phyloP scores from a whole-genome alignment of 2,888 invertebrate species.

The Dichetophora obliterata region DNA sequence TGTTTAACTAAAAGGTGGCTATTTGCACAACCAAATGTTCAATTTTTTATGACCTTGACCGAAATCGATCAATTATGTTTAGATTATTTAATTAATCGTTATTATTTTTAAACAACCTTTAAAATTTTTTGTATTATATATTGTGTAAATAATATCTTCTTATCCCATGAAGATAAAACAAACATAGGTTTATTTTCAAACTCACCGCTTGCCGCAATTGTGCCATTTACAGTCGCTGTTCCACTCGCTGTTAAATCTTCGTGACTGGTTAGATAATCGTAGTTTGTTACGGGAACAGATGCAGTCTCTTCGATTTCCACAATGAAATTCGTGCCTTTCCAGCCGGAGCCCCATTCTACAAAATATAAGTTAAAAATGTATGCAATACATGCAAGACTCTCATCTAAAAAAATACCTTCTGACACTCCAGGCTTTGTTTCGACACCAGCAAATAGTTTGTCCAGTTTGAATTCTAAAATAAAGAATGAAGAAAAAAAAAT shows the following conservation, averaged over 20 bases:
- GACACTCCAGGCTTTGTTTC: slow-evolving; percentile 62
- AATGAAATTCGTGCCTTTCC: slow-evolving; percentile 67
- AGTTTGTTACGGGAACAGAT: slow-evolving; percentile 53
- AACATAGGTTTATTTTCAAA: not conserved
- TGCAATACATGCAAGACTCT: not conserved
- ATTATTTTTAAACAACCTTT: no score
- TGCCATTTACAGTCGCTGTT: slow-evolving; percentile 54
- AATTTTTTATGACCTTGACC: no score
- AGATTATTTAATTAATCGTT: no score
- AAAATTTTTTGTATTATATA: no score
- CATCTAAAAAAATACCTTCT: slow-evolving; percentile 58
- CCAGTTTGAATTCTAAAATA: slow-evolving; percentile 61
- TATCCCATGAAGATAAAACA: no score
- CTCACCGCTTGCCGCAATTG: slow-evolving; percentile 54
- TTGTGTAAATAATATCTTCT: no score
- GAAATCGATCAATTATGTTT: no score
- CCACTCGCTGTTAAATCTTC: slow-evolving; percentile 50
- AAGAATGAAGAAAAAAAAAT: not conserved
- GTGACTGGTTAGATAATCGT: slow-evolving; percentile 59
- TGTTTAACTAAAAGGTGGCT: no score
- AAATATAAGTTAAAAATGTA: not conserved
- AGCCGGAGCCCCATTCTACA: slow-evolving; percentile 69
- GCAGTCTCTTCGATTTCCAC: slow-evolving; percentile 68
- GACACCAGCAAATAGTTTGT: slow-evolving; percentile 59
- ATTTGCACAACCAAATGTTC: no score